phyloP scores from a whole-genome alignment of 2,113 vertebrate species.

The Grallaria varia region DNA sequence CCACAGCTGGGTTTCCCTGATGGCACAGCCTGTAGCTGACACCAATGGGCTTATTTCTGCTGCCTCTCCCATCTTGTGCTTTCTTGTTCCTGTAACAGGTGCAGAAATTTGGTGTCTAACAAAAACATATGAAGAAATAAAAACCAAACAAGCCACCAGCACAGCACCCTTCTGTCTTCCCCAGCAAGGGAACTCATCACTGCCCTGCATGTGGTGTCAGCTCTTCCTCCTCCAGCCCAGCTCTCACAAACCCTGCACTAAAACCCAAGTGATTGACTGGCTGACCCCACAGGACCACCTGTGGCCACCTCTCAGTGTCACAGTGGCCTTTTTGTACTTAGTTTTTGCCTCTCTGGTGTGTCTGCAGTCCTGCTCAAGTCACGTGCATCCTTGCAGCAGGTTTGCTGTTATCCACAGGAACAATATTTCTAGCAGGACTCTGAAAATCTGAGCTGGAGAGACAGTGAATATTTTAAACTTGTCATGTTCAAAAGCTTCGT shows the following conservation, averaged over 20 bases:
- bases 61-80: neutral
- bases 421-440: neutral
- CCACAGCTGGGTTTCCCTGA: neutral
- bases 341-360: neutral
- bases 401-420: neutral
- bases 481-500: neutral
- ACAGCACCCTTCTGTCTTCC: neutral
- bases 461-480: neutral
- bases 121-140: neutral
- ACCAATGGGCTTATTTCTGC: neutral
- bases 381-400: neutral
- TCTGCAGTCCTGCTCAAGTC: neutral
- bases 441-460: neutral
- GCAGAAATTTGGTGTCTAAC: neutral
- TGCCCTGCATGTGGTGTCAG: slow-evolving; percentile 14
- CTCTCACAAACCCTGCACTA: neutral
- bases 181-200: slow-evolving; percentile 32
- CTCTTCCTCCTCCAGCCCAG: slow-evolving; percentile 18
- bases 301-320: neutral
- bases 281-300: neutral
- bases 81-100: neutral
- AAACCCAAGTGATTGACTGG: neutral
- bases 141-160: neutral
- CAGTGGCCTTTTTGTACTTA: too few species aligned
- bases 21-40: neutral